Conservation (phyloP, 2,888 invertebrate genomes). For the Drosophila anceps region DNA sequence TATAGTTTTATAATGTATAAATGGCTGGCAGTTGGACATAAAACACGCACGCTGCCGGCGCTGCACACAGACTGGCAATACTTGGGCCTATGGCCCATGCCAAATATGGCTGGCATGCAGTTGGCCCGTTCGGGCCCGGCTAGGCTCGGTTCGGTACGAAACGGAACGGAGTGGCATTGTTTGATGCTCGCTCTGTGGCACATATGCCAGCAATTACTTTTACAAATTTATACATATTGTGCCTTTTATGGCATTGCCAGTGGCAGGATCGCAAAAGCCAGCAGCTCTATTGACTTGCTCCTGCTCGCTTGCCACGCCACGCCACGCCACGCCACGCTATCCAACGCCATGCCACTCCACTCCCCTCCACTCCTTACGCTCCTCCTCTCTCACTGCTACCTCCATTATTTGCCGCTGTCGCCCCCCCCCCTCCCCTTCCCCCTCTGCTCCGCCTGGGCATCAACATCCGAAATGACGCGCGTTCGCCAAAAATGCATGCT, state of each 20-base stretch:
- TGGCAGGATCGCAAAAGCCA: conserved; percentile 61
- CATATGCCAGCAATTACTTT: conserved; percentile 83
- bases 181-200: conserved; percentile 69
- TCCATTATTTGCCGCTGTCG: conserved; percentile 2
- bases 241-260: conserved; percentile 77
- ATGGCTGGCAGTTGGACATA: conserved; percentile 80
- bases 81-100: conserved; percentile 69
- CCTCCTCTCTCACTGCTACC: not conserved
- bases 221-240: conserved; percentile 84
- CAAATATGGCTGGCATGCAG: conserved; percentile 72
- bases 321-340: not conserved
- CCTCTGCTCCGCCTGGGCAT: conserved; percentile 44
- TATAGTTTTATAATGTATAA: conserved; percentile 81
- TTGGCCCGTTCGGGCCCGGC: conserved; percentile 29
- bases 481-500: conserved; percentile 79
- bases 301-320: conserved; percentile 21
- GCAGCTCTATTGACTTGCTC: conserved; percentile 65
- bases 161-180: conserved; percentile 62
- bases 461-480: conserved; percentile 77
- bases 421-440: too few species aligned
- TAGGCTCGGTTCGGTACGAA: conserved; percentile 23
- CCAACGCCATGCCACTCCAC: not conserved
- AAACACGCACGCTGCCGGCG: conserved; percentile 72
- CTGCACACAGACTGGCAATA: conserved; percentile 47
- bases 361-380: not conserved